Evolutionary conservation across 2,113 vertebrate species (phyloP).

Genomic region (Planiliza haematocheilus): DNA sequence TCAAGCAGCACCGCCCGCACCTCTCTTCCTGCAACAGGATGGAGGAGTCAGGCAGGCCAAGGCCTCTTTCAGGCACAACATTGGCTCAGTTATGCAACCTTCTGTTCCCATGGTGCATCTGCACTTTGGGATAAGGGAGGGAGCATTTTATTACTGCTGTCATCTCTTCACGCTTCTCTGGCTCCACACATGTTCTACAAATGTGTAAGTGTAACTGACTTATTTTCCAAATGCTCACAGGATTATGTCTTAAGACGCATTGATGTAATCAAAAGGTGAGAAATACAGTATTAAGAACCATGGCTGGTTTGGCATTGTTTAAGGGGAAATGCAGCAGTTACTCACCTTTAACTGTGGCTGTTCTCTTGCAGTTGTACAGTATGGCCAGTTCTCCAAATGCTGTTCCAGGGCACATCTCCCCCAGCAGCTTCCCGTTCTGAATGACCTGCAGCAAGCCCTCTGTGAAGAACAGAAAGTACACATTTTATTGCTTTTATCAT

Average conservation of each 20-base stretch:
- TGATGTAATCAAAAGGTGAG: constrained; percentile 2
- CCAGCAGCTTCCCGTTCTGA: constrained; percentile 82
- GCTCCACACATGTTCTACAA: too few relatives aligned
- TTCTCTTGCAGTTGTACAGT: constrained; percentile 87
- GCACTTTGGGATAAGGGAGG: too few relatives aligned
- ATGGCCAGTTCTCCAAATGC: constrained; percentile 87
- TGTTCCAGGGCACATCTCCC: constrained; percentile 85
- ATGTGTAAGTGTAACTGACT: too few relatives aligned
- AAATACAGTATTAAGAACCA: not conserved
- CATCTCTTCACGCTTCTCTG: too few relatives aligned
- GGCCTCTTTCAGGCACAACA: too few relatives aligned
- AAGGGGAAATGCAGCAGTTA: not conserved
- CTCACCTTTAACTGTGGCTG: constrained; percentile 86
- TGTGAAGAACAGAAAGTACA: constrained; percentile 28
- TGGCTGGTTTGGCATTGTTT: not conserved
- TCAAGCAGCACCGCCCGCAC: too few relatives aligned
- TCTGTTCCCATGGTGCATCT: too few relatives aligned
- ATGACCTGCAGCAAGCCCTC: constrained; percentile 84
- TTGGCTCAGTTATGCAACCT: too few relatives aligned
- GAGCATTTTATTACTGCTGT: too few relatives aligned
- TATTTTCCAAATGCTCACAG: too few relatives aligned
- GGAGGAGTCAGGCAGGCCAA: too few relatives aligned
- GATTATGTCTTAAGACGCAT: not conserved
- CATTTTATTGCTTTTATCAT: not conserved
- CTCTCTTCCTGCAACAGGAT: too few relatives aligned